Conservation (phyloP, 2,888 invertebrate genomes). For the Nomada hirtipes region DNA sequence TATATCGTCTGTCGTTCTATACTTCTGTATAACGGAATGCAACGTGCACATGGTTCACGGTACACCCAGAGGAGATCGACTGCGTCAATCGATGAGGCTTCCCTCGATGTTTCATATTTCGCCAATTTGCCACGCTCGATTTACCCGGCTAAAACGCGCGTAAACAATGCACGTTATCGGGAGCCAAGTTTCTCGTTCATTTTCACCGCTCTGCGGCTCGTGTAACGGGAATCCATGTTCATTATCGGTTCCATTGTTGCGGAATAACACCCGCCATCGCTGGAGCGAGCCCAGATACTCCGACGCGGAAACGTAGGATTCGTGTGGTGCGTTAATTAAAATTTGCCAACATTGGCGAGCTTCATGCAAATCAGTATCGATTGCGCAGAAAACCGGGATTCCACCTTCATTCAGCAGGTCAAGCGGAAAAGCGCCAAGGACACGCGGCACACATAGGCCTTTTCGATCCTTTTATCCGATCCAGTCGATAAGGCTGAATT, state of each 20-base stretch:
- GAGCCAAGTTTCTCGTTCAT: neutral
- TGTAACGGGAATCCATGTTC: conserved; percentile 23
- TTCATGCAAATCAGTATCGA: conserved; percentile 66
- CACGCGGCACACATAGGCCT: neutral
- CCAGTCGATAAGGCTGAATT: neutral
- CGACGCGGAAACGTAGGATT: conserved; percentile 9
- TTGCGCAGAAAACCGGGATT: conserved; percentile 41
- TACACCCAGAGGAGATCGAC: neutral
- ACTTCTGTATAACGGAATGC: neutral
- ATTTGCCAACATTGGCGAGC: conserved; percentile 49
- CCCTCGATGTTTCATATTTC: neutral
- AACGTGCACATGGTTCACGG: neutral
- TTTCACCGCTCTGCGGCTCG: neutral
- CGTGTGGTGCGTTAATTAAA: conserved; percentile 55
- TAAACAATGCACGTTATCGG: neutral
- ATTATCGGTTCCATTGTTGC: conserved; percentile 39
- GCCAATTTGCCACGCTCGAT: neutral
- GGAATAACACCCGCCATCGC: conserved; percentile 15
- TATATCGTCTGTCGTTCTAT: too few relatives aligned
- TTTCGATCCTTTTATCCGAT: conserved; percentile 1
- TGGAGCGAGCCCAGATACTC: conserved; percentile 11
- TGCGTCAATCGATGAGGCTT: neutral
- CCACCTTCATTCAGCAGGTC: conserved; percentile 25
- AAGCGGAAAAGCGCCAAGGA: conserved; percentile 18
- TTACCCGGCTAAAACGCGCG: neutral